Evolutionary conservation across 92 coral and sea anemone species (phyloP).

Genomic region (Zoanthus gigantus): DNA sequence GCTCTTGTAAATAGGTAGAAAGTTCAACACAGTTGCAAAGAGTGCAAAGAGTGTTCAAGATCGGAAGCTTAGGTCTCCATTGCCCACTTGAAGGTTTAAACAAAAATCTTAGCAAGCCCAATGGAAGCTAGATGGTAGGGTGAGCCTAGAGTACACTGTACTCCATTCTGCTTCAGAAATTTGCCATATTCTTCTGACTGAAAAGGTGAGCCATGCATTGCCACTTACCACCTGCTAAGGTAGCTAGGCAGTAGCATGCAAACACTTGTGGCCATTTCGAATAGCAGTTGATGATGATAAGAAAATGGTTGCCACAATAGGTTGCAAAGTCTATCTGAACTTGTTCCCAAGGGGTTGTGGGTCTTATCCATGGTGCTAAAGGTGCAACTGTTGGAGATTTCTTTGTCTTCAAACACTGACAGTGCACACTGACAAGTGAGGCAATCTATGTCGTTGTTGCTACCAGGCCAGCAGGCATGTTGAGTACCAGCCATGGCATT

Average conservation of each 20-base stretch:
- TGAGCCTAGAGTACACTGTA: conserved; percentile 16
- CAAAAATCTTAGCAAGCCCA: not conserved
- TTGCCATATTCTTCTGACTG: conserved; percentile 35
- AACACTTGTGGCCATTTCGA: conserved; percentile 1
- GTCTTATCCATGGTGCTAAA: not conserved
- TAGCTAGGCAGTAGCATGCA: not conserved
- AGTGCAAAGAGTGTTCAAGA: not conserved
- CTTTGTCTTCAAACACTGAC: no score
- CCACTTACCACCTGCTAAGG: conserved; percentile 20
- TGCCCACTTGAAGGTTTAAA: not conserved
- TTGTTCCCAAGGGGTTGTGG: not conserved
- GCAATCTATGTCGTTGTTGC: no score
- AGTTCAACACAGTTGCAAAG: not conserved
- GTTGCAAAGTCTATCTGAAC: no score
- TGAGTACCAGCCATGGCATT: not conserved
- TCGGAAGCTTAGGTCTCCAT: not conserved
- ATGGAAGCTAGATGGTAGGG: not conserved
- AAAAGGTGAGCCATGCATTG: conserved; percentile 43
- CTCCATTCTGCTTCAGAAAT: conserved; percentile 43
- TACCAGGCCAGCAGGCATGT: not conserved
- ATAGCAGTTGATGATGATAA: not conserved
- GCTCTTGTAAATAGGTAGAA: not conserved
- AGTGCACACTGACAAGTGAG: no score
- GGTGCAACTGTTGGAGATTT: no score
- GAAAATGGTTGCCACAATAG: no score